phyloP scores from a whole-genome alignment of 2,797 vertebrate genomes.

The Anisognathus igniventris region DNA sequence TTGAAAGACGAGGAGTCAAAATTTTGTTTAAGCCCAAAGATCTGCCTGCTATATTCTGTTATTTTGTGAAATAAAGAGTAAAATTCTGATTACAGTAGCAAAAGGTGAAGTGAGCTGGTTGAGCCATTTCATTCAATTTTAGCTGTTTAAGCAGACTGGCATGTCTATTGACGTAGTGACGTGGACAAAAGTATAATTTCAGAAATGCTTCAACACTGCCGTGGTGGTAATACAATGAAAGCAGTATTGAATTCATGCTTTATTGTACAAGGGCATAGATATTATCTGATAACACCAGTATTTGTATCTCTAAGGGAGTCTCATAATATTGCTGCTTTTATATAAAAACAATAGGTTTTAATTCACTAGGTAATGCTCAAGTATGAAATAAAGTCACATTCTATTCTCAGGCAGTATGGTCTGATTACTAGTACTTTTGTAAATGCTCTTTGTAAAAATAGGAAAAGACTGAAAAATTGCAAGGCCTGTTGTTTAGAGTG shows the following conservation, averaged over 20 bases:
- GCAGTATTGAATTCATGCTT: not conserved
- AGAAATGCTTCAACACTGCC: not conserved
- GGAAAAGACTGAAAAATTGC: not conserved
- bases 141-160: not conserved
- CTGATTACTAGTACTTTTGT: not conserved
- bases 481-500: not conserved
- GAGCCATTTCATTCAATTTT: not conserved
- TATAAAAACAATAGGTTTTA: not conserved
- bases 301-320: not conserved
- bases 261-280: not conserved
- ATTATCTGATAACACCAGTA: not conserved
- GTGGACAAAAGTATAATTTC: not conserved
- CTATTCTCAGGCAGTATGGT: not conserved
- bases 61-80: not conserved
- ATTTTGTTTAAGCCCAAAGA: not conserved
- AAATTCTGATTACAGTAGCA: not conserved
- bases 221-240: not conserved
- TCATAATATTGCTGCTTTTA: not conserved
- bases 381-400: not conserved
- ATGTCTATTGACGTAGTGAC: not conserved
- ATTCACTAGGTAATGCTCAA: not conserved
- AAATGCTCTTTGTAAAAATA: not conserved
- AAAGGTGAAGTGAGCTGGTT: not conserved
- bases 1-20: not conserved
- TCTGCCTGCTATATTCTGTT: not conserved